A percentile compares a stretch with the other conserved stretches of the same genome.
Conservation (phyloP, 2,113 vertebrate species). For the Tragulus kanchil region DNA sequence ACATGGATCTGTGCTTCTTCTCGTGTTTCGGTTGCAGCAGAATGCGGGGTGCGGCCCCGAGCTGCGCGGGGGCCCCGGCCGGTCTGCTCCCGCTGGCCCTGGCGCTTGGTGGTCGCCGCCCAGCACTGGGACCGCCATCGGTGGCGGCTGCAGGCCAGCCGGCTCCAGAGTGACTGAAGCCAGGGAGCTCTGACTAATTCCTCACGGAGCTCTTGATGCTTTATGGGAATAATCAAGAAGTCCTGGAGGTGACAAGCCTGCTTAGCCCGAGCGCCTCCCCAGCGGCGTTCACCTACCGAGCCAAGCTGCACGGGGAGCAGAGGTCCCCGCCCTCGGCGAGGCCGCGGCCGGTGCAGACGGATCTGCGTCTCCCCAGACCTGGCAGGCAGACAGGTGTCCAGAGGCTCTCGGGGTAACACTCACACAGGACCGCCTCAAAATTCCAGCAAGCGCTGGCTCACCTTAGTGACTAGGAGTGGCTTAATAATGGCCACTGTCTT, state of each 20-base stretch:
- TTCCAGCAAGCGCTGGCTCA: neutral
- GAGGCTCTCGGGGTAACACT: neutral
- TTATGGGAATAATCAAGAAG: conserved; percentile 24
- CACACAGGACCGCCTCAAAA: neutral
- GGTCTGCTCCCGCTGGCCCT: too few relatives aligned
- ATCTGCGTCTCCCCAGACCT: conserved; percentile 3
- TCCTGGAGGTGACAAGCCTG: neutral
- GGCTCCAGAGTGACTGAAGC: neutral
- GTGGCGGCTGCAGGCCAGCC: neutral
- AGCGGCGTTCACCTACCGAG: neutral
- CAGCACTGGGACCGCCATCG: neutral
- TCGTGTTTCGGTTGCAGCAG: too few relatives aligned
- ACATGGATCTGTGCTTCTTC: too few relatives aligned
- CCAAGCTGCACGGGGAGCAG: neutral
- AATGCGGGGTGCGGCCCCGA: too few relatives aligned
- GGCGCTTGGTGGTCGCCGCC: neutral
- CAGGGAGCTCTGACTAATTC: neutral
- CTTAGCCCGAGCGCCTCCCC: neutral
- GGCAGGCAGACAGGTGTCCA: neutral
- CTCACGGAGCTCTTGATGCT: conserved; percentile 24
- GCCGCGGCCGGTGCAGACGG: conserved; percentile 19
- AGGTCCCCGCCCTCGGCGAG: neutral
- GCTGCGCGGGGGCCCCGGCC: too few relatives aligned
- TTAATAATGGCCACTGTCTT: neutral
- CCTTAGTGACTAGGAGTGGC: neutral